Evolutionary conservation across 92 coral and sea anemone species (phyloP), one percentile per base, ranked within the genome.

Genomic region (Isaurus tuberculatus): DNA sequence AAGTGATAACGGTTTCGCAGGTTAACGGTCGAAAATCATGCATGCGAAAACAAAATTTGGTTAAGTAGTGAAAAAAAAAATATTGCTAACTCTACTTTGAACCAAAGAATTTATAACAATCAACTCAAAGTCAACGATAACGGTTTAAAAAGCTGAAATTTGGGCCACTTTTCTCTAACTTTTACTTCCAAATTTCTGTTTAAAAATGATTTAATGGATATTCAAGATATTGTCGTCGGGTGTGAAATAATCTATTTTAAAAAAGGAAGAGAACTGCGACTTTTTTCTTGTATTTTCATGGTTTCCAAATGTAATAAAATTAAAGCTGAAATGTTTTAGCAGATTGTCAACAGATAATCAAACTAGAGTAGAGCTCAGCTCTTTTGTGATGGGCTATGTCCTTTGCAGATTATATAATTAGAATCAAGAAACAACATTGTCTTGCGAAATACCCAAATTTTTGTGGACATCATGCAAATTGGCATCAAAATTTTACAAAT

Each of bases 1-100:
- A 29, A 8, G 26, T 6, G 31, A 14, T 63, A 14, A 63, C 16
- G 15, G 34, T 55, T 3, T 63, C 4, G 5, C 3, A 14, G 44
- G 22, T 57, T 55, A 37, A 40, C 8, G 43, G 20, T 28, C 32
- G 25, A 34, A n/a, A 31, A 75, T 58, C 82, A 58, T 57, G 81
- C 70, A 75, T 20, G n/a, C 67, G 43, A 25, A 42, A 36, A n/a
- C 16, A 69, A 28, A 69, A 17, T 53, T 17, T n/a, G 1, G 10
- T 55, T 55, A 8, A 1, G 8, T 20, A 55, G 8, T 19, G 10
- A 3, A 4, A 55, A 1, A 19, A 40, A 49, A 19, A 49, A 15
- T 49, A 17, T 15, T 19, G 22, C 4, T 49, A 4, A 5, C 58
- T 49, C 3, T 49, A 13, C n/a, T 19, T 15, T 15, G 1, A 15